Conservation (phyloP, 1,140 invertebrate species). For the Acromyrmex echinatior region DNA sequence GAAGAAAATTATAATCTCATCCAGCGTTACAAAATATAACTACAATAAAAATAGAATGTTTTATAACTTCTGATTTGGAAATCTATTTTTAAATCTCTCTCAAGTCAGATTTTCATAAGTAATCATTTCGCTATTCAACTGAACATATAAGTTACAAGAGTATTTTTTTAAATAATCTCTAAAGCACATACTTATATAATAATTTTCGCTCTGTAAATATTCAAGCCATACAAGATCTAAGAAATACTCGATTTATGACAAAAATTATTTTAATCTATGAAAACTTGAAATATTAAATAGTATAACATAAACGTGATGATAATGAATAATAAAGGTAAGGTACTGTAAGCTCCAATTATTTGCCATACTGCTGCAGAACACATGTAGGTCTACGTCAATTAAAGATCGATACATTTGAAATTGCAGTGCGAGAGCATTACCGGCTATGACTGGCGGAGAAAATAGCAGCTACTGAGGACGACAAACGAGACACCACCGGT, state of each 20-base stretch:
- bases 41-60: neutral
- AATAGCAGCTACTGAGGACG: slow-evolving; percentile 50
- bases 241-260: neutral
- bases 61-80: neutral
- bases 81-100: neutral
- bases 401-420: slow-evolving; percentile 26
- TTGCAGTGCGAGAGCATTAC: slow-evolving; percentile 1
- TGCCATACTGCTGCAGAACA: neutral
- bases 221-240: neutral
- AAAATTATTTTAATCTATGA: neutral
- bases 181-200: neutral
- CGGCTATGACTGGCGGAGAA: slow-evolving; percentile 10
- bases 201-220: neutral
- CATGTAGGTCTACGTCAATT: neutral
- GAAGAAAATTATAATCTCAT: neutral
- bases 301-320: neutral
- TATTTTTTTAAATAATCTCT: neutral
- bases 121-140: no score
- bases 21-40: neutral
- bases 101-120: neutral
- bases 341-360: neutral
- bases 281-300: neutral
- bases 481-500: slow-evolving; percentile 55
- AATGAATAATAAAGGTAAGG: neutral
- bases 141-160: no score